These are phyloP conservation scores for Astyanax mexicanus DNA, from an alignment of 2,797 vertebrate genomes.

Conservation along the genomic window DNA sequence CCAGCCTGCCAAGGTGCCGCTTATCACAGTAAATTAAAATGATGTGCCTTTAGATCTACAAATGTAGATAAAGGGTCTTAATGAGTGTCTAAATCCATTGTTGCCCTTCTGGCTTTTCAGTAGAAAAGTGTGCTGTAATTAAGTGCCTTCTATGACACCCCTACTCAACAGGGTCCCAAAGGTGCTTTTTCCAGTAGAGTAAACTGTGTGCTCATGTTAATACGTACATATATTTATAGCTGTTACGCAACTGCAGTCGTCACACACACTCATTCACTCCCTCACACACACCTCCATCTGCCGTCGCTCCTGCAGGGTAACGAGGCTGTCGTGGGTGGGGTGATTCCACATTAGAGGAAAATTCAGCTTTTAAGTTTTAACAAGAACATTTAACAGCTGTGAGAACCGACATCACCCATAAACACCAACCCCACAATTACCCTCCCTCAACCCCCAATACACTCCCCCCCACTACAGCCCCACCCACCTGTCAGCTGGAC, in stretches of 20 bases:
- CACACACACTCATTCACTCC: conserved; percentile 36
- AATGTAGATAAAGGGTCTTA: too few relatives aligned
- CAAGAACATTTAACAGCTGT: conserved; percentile 30
- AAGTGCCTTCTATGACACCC: too few relatives aligned
- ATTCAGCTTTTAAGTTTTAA: not conserved
- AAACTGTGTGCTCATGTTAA: not conserved
- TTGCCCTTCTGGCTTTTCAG: too few relatives aligned
- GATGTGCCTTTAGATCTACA: too few relatives aligned
- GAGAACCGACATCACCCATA: conserved; percentile 4
- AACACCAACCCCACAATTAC: not conserved
- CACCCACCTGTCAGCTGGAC: too few relatives aligned
- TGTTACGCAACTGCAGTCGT: conserved; percentile 44
- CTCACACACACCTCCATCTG: conserved; percentile 35
- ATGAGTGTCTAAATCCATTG: too few relatives aligned
- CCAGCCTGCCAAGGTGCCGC: too few relatives aligned
- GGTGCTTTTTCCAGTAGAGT: too few relatives aligned
- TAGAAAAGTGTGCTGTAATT: too few relatives aligned
- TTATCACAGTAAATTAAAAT: too few relatives aligned
- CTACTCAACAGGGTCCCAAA: too few relatives aligned
- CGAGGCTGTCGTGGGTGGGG: not conserved
- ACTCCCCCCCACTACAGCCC: not conserved
- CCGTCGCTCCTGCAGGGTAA: conserved; percentile 3
- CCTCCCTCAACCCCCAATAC: too few relatives aligned
- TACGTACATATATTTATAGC: conserved; percentile 38
- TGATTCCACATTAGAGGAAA: not conserved